Evolutionary conservation across 2,888 invertebrate genomes (phyloP).

Genomic region (Gymnosoma rotundatum): DNA sequence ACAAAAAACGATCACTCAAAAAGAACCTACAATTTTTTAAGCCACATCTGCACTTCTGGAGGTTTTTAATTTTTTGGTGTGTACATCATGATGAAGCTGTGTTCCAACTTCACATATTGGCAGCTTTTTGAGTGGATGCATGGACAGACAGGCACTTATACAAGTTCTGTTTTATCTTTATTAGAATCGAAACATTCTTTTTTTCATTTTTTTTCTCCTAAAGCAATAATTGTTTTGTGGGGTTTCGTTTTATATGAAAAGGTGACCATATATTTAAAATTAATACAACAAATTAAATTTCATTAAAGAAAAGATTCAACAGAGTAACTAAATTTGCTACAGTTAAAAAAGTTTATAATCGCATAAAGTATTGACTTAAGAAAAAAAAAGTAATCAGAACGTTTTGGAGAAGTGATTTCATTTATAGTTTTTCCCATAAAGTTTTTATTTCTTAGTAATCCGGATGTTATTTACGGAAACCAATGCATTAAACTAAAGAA

Average conservation of each 20-base stretch:
- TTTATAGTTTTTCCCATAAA: too few species aligned
- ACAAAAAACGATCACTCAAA: conserved; percentile 45
- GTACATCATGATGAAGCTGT: conserved; percentile 30
- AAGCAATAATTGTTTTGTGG: conserved; percentile 41
- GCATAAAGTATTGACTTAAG: too few species aligned
- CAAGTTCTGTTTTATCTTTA: conserved; percentile 61
- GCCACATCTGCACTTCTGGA: conserved; percentile 33
- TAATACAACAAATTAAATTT: too few species aligned
- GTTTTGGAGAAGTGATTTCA: too few species aligned
- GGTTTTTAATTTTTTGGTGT: conserved; percentile 22
- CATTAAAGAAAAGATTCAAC: too few species aligned
- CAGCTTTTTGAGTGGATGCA: conserved; percentile 4
- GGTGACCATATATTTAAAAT: conserved; percentile 38
- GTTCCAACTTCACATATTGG: conserved; percentile 30
- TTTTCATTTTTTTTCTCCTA: conserved; percentile 20
- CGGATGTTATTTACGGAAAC: too few species aligned
- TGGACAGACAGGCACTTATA: conserved; percentile 36
- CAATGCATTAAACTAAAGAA: too few species aligned
- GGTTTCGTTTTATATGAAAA: neutral
- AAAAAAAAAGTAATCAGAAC: too few species aligned
- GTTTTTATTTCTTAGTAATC: too few species aligned
- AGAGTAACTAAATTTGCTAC: too few species aligned
- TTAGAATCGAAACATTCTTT: conserved; percentile 59
- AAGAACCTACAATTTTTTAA: conserved; percentile 40
- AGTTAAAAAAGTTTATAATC: too few species aligned